phyloP scores from a whole-genome alignment of 2,113 vertebrate genomes.

The Plecturocebus donacophilus region DNA sequence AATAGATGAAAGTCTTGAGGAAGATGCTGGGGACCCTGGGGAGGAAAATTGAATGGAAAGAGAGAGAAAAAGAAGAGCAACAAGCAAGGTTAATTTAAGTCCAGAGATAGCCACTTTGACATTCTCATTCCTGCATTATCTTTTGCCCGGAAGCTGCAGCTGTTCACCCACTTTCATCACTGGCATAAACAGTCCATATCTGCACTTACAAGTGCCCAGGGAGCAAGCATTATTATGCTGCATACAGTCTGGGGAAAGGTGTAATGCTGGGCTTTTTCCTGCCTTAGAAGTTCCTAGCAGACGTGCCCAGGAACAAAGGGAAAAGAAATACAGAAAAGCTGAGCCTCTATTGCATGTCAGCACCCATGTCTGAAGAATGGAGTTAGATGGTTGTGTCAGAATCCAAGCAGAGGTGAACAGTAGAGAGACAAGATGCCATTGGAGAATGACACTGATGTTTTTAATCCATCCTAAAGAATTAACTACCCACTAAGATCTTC shows the following conservation, averaged over 20 bases:
- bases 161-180: constrained; percentile 35
- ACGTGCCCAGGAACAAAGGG: constrained; percentile 49
- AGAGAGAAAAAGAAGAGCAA: neutral
- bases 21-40: neutral
- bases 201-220: constrained; percentile 43
- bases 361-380: neutral
- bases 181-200: constrained; percentile 57
- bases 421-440: neutral
- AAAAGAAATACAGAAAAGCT: neutral
- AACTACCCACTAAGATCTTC: neutral
- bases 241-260: neutral
- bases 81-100: constrained; percentile 2
- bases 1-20: neutral
- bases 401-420: neutral
- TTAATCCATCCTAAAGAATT: neutral
- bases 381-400: constrained; percentile 13
- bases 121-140: constrained; percentile 44
- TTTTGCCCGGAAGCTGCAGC: constrained; percentile 34
- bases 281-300: constrained; percentile 6
- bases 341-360: neutral
- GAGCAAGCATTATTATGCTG: constrained; percentile 39
- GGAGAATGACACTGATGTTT: neutral
- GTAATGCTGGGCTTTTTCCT: neutral
- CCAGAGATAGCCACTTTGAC: neutral
- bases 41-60: neutral